Percentiles rank a stretch among this genome's conserved stretches.
Evolutionary conservation across 1,140 invertebrate genomes (phyloP).

Genomic region (Heliothis subflexa): DNA sequence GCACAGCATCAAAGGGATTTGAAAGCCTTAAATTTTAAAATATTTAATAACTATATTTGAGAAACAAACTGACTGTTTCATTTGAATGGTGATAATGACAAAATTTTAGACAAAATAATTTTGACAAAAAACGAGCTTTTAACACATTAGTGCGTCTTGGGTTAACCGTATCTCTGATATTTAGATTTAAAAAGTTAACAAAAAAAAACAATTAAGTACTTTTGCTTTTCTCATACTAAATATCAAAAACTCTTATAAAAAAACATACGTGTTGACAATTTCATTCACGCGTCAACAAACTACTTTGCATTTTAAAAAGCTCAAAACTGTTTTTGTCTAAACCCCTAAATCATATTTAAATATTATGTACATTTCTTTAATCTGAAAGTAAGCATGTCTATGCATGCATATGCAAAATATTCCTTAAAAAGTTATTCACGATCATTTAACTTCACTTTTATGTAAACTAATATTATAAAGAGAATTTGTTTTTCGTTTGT

Average conservation of each 20-base stretch:
- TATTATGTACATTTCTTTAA: not conserved
- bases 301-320: conserved; percentile 32
- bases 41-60: too few species aligned
- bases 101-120: too few species aligned
- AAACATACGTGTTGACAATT: not conserved
- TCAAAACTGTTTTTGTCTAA: conserved; percentile 13
- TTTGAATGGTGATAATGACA: too few species aligned
- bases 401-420: not conserved
- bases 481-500: too few species aligned
- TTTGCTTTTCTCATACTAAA: not conserved
- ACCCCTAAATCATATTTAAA: conserved; percentile 30
- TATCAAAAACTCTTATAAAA: not conserved
- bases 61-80: too few species aligned
- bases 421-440: not conserved
- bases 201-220: not conserved
- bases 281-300: conserved; percentile 6
- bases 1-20: not conserved
- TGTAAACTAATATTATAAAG: too few species aligned
- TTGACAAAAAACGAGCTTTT: too few species aligned
- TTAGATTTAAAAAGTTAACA: conserved; percentile 4
- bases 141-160: too few species aligned
- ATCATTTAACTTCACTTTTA: too few species aligned
- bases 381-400: not conserved
- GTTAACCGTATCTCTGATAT: too few species aligned
- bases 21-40: too few species aligned